phyloP scores from a whole-genome alignment of 2,797 vertebrate species.

The Anomalospiza imberbis region DNA sequence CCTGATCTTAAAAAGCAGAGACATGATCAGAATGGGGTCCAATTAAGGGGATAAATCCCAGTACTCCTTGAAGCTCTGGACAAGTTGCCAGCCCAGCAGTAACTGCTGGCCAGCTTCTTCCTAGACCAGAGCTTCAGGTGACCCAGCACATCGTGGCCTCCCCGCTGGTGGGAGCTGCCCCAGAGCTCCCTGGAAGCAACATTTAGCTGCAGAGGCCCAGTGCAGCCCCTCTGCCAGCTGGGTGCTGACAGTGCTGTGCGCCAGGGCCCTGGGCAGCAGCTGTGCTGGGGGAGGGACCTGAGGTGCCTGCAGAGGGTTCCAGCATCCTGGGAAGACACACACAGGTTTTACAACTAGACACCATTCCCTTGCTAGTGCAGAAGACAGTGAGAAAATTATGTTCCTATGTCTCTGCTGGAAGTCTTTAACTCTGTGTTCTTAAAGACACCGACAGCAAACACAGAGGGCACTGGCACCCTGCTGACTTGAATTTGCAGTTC shows the following conservation, averaged over 20 bases:
- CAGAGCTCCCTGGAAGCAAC: background rate
- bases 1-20: background rate
- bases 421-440: slow-evolving; percentile 60
- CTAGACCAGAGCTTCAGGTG: background rate
- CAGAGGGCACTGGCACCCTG: slow-evolving; percentile 64
- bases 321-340: fast-evolving
- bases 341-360: background rate
- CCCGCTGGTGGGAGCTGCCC: background rate
- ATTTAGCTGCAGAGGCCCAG: background rate
- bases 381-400: slow-evolving; percentile 20
- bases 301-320: background rate
- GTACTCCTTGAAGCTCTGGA: background rate
- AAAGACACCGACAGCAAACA: slow-evolving; percentile 56
- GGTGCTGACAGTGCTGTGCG: fast-evolving
- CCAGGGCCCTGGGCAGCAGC: background rate
- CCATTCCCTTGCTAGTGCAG: background rate
- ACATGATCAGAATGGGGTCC: background rate
- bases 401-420: slow-evolving; percentile 39
- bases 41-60: background rate
- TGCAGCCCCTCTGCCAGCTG: background rate
- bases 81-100: background rate
- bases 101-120: background rate
- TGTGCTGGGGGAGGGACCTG: background rate
- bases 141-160: fast-evolving
- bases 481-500: slow-evolving; percentile 68